Evolutionary conservation across 1,140 invertebrate genomes (phyloP).

Genomic region (Hycleus phaleratus): DNA sequence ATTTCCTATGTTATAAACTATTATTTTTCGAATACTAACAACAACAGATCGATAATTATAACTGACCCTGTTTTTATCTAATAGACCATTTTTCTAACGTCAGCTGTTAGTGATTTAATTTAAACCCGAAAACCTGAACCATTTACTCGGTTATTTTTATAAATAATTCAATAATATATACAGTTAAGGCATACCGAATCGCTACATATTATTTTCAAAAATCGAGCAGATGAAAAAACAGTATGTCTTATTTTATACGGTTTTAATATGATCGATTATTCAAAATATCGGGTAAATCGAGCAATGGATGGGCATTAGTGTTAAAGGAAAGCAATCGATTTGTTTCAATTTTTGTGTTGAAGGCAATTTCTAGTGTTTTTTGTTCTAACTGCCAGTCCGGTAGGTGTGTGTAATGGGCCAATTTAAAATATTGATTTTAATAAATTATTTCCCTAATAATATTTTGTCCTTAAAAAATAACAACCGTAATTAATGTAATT

Average conservation of each 20-base stretch:
- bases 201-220: too few species aligned
- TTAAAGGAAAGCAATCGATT: too few species aligned
- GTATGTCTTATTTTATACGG: too few species aligned
- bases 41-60: conserved; percentile 14
- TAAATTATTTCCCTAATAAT: conserved; percentile 6
- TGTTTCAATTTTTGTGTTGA: too few species aligned
- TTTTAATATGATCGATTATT: too few species aligned
- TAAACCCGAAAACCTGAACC: neutral
- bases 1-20: conserved; percentile 3
- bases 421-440: neutral
- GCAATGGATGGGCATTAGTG: too few species aligned
- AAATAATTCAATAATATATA: too few species aligned
- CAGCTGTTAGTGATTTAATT: conserved; percentile 15
- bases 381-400: too few species aligned
- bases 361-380: too few species aligned
- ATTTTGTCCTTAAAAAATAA: conserved; percentile 4
- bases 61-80: conserved; percentile 11
- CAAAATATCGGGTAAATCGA: too few species aligned
- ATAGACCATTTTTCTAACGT: conserved; percentile 10
- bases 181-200: too few species aligned
- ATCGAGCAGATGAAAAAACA: too few species aligned
- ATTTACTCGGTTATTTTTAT: conserved; percentile 6
- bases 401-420: neutral
- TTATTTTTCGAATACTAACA: conserved; percentile 5
- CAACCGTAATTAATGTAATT: conserved; percentile 2